Conservation (phyloP, 2,113 vertebrate species). For the Choloepus hoffmanni region DNA sequence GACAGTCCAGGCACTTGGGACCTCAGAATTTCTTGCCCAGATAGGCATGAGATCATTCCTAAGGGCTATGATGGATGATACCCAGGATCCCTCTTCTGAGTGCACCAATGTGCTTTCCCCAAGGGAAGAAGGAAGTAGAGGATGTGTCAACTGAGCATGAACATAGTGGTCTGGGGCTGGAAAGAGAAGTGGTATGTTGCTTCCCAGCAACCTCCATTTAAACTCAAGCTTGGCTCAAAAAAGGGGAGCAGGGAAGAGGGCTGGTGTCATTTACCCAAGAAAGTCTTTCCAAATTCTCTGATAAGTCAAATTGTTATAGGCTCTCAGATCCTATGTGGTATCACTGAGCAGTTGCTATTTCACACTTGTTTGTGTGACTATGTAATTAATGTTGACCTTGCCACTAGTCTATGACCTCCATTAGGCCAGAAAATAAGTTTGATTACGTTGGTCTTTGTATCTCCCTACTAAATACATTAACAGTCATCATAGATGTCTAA, state of each 20-base stretch:
- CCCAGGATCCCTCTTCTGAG: neutral
- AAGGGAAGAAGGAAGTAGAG: neutral
- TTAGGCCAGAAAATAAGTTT: neutral
- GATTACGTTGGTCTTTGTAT: neutral
- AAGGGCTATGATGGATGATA: fast-evolving
- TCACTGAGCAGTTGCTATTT: neutral
- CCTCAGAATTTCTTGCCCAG: neutral
- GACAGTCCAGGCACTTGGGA: neutral
- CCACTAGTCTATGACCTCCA: neutral
- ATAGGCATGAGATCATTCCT: neutral
- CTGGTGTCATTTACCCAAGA: neutral
- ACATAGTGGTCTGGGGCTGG: neutral
- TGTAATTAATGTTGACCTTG: neutral
- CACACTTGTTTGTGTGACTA: neutral
- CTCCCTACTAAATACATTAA: neutral
- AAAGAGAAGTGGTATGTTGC: neutral
- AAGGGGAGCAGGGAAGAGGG: neutral
- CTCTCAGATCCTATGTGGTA: neutral
- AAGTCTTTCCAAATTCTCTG: neutral
- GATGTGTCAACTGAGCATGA: neutral
- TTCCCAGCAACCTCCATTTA: neutral
- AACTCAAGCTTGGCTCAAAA: neutral
- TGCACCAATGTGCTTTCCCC: neutral
- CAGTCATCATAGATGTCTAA: neutral
- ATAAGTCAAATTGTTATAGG: neutral